These are phyloP conservation scores for Ganaspis brasiliensis DNA, from an alignment of 2,888 invertebrate species.

Conservation along the genomic window DNA sequence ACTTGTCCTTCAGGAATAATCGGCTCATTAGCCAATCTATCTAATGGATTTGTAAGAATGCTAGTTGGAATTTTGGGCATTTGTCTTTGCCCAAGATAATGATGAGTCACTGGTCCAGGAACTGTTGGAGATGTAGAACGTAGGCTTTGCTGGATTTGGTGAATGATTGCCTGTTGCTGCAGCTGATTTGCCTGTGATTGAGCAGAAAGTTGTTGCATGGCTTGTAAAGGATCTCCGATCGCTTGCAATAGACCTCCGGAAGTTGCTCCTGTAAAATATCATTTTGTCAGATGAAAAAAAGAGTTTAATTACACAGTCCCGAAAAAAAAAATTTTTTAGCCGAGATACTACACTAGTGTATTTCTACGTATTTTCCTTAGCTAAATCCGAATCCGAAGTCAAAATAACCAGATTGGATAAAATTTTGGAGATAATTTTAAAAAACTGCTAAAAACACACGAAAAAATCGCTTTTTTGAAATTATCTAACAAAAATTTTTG, in stretches of 20 bases:
- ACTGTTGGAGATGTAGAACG: slow-evolving; percentile 77
- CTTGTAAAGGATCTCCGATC: slow-evolving; percentile 77
- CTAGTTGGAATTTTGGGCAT: slow-evolving; percentile 79
- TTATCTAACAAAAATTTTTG: too few species aligned
- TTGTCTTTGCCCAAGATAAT: slow-evolving; percentile 68
- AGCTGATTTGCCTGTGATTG: slow-evolving; percentile 79
- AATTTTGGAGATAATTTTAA: too few species aligned
- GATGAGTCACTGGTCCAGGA: slow-evolving; percentile 70
- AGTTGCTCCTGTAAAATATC: slow-evolving; percentile 67
- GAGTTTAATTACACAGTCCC: too few species aligned
- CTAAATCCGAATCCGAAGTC: too few species aligned
- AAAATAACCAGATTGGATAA: too few species aligned
- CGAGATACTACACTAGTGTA: too few species aligned
- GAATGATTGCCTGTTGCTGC: slow-evolving; percentile 79
- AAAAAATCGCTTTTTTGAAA: too few species aligned
- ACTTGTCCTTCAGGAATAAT: slow-evolving; percentile 87
- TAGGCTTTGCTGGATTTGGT: slow-evolving; percentile 79
- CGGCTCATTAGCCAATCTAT: slow-evolving; percentile 74
- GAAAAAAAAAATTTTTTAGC: too few species aligned
- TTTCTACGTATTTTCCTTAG: too few species aligned
- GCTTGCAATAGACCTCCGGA: slow-evolving; percentile 77
- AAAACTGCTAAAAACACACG: too few species aligned
- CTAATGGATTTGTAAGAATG: slow-evolving; percentile 77
- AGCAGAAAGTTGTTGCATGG: slow-evolving; percentile 78
- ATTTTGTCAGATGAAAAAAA: too few species aligned